Evolutionary conservation across 2,113 vertebrate species (phyloP).

Genomic region (Trematocara nigrifrons): DNA sequence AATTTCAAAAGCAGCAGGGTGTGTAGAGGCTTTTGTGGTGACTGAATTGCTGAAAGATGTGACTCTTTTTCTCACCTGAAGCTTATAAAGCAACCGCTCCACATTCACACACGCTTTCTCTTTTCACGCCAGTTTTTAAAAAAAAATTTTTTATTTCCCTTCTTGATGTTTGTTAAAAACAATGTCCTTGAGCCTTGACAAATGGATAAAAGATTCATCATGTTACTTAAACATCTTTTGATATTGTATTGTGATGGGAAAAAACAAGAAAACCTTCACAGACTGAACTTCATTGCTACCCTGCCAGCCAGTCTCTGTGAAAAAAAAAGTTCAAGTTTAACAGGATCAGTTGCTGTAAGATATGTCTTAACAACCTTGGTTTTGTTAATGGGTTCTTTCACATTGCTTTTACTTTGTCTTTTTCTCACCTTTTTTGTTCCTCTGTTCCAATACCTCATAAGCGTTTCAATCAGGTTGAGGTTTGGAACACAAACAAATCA

Average conservation of each 20-base stretch:
- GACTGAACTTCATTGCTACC: neutral
- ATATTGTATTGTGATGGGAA: neutral
- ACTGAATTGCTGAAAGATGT: neutral
- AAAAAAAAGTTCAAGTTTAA: neutral
- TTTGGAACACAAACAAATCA: neutral
- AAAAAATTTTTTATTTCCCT: neutral
- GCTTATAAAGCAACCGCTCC: neutral
- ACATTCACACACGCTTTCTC: neutral
- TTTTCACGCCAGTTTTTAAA: neutral
- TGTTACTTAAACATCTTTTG: neutral
- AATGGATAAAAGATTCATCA: neutral
- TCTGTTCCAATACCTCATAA: neutral
- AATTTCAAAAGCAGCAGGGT: neutral
- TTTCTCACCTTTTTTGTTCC: neutral
- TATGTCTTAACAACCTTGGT: neutral
- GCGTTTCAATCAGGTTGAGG: neutral
- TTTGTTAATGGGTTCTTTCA: neutral
- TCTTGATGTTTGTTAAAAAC: neutral
- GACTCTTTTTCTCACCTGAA: neutral
- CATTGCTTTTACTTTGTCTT: neutral
- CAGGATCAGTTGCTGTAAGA: neutral
- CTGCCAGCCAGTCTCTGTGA: neutral
- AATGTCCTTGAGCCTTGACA: neutral
- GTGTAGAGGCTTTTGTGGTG: neutral
- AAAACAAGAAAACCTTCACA: neutral